Base-by-base conservation (phyloP, 2,888 invertebrate species). In the Lapara coniferarum region DNA sequence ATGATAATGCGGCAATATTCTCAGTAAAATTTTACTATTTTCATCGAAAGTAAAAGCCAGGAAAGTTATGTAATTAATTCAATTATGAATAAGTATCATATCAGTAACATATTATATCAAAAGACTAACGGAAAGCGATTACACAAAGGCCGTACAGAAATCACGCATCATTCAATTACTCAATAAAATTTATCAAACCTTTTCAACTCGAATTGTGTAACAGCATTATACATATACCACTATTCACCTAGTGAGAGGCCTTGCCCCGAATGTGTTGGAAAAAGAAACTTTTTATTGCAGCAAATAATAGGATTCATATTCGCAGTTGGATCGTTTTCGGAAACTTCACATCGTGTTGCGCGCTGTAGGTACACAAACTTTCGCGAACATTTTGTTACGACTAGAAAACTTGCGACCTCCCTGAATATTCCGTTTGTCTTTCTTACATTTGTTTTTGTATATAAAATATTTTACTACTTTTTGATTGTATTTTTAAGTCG, bases 271-370 rank as follows among this genome's bases (percentile, higher is more conserved):
- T 76, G 80, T 81, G 80, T 83, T 78, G 75, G 74, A 71, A 77
- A 25, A 78, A 78, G 78, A 85, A 84, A 87, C 77, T 86, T 89
- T 89, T 88, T 88, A 89, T 88, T 88, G 82, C 77, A 82, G 82
- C 86, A 86, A 89, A 88, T 88, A 87, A 87, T 89, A 85, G 85
- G 82, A 87, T 87, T 89, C 87, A 88, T 88, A 86, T 85, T 83
- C 82, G 79, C 83, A 83, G 83, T 85, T 81, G 80, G 81, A 73
- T 81, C 82, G 83, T 85, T 81, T 80, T 78, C 77, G 71, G 71
- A 73, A 82, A 85, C 80, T 85, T 85, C 74, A 76, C 72, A 73
- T 73, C 74, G 77, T 72, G 72, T 74, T 73, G 75, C 72, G 73
- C 75, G 10, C 19, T 55, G 51, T n/a, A n/a, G n/a, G n/a, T 51